Evolutionary conservation across 1,140 invertebrate genomes (phyloP).

Genomic region (Drosophila mauritiana): DNA sequence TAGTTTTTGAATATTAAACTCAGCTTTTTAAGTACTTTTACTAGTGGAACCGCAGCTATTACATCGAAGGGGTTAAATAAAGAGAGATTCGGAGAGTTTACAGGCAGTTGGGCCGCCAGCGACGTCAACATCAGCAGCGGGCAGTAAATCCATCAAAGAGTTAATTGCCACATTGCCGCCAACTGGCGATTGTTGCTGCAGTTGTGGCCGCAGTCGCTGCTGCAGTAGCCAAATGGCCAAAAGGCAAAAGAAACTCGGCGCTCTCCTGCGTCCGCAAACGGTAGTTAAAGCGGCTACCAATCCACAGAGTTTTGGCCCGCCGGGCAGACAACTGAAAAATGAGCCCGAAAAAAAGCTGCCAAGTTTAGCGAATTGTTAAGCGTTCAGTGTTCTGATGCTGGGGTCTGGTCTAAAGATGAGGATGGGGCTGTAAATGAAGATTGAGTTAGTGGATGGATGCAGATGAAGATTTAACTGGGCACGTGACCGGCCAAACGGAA

Average conservation of each 20-base stretch:
- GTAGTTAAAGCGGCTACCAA: conserved; percentile 40
- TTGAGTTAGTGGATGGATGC: conserved; percentile 18
- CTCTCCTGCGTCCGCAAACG: conserved; percentile 50
- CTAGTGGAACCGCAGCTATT: neutral
- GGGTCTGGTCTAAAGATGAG: conserved; percentile 15
- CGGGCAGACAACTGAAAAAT: conserved; percentile 51
- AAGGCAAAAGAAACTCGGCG: conserved; percentile 50
- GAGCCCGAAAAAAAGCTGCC: conserved; percentile 40
- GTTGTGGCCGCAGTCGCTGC: conserved; percentile 12
- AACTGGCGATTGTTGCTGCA: conserved; percentile 24
- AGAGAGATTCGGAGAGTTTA: conserved; percentile 6
- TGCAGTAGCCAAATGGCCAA: conserved; percentile 62
- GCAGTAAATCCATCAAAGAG: conserved; percentile 79
- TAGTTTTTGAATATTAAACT: no score
- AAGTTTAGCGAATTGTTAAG: conserved; percentile 38
- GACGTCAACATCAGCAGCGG: conserved; percentile 37
- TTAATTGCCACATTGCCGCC: conserved; percentile 75
- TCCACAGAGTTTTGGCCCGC: conserved; percentile 16
- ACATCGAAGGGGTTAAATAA: neutral
- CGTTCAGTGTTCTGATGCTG: conserved; percentile 15
- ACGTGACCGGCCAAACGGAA: conserved; percentile 2
- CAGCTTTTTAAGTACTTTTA: neutral
- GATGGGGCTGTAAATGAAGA: conserved; percentile 28
- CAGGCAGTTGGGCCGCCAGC: conserved; percentile 15
- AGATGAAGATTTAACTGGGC: conserved; percentile 4